These are phyloP conservation scores for Drosophila crucigera DNA, from an alignment of 2,888 invertebrate species.

Conservation along the genomic window DNA sequence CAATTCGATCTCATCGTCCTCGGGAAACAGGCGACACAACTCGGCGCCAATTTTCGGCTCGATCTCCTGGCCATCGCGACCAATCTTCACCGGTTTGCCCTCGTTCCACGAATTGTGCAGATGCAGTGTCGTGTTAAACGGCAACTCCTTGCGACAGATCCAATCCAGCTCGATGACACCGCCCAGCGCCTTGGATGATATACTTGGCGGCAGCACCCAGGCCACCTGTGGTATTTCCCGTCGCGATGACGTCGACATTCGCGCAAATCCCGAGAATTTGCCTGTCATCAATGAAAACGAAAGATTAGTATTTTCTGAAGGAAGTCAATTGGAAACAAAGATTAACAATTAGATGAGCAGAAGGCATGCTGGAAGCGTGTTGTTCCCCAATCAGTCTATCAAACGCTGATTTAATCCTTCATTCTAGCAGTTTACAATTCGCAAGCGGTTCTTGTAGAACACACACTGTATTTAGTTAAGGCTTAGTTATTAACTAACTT, in stretches of 20 bases:
- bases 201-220: conserved; percentile 97
- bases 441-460: neutral
- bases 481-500: neutral
- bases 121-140: conserved; percentile 96
- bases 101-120: conserved; percentile 99
- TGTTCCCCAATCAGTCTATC: neutral
- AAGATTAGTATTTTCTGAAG: neutral
- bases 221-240: conserved; percentile 95
- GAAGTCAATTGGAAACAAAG: neutral
- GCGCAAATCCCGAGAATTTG: conserved; percentile 97
- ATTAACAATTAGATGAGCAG: neutral
- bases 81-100: conserved; percentile 99
- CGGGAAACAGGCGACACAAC: conserved; percentile 95
- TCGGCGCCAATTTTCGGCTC: conserved; percentile 98
- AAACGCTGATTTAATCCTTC: neutral
- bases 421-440: neutral
- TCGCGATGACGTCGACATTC: conserved; percentile 94
- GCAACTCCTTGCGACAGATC: conserved; percentile 97
- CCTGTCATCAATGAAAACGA: conserved; percentile 84
- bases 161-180: conserved; percentile 99
- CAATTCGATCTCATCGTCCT: conserved; percentile 96
- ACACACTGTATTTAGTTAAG: neutral
- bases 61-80: conserved; percentile 99
- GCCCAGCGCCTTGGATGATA: conserved; percentile 96
- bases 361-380: neutral